Conservation (phyloP, 2,888 invertebrate species). For the Nomada hirtipes region DNA sequence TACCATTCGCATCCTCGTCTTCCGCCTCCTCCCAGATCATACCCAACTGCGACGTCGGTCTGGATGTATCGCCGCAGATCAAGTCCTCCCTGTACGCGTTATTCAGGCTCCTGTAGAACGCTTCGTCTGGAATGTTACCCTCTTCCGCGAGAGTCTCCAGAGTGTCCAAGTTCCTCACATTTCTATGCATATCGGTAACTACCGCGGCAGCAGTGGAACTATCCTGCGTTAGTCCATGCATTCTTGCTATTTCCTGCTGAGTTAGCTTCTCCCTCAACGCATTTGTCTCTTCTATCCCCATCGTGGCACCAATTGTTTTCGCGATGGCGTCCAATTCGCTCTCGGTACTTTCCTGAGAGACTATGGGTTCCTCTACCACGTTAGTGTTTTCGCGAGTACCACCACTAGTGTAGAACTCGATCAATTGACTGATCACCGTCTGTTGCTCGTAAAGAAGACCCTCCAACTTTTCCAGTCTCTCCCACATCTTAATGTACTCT, state of each 20-base stretch:
- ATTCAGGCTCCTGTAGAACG: conserved; percentile 94
- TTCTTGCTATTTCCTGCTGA: conserved; percentile 80
- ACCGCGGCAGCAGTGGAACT: conserved; percentile 72
- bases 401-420: conserved; percentile 90
- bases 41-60: conserved; percentile 90
- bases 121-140: conserved; percentile 90
- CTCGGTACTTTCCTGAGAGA: conserved; percentile 76
- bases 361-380: conserved; percentile 74
- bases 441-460: conserved; percentile 95
- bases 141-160: conserved; percentile 85
- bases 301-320: conserved; percentile 80
- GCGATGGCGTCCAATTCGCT: conserved; percentile 82
- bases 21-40: conserved; percentile 96
- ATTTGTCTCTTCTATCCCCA: conserved; percentile 80
- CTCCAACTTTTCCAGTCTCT: conserved; percentile 94
- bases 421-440: conserved; percentile 94
- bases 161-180: conserved; percentile 79
- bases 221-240: conserved; percentile 79
- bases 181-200: conserved; percentile 79
- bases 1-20: conserved; percentile 87
- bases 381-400: conserved; percentile 83
- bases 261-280: conserved; percentile 79
- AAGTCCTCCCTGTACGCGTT: conserved; percentile 94
- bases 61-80: conserved; percentile 87
- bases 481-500: conserved; percentile 98